Percentiles rank a stretch among this genome's conserved stretches.
Conservation (phyloP, 2,797 vertebrate genomes). For the Muscicapa comitata region DNA sequence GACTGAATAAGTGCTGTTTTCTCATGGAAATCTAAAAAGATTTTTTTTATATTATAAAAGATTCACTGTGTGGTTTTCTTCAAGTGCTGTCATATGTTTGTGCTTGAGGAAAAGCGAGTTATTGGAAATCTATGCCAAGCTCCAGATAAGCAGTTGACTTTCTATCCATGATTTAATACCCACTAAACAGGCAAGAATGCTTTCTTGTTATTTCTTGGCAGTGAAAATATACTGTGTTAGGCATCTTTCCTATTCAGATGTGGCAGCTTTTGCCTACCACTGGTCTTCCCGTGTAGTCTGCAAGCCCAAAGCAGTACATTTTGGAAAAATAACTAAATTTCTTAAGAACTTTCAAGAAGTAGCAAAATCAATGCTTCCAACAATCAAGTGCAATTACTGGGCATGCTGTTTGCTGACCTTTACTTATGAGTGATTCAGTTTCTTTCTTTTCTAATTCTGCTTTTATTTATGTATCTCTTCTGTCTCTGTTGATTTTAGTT, state of each 20-base stretch:
- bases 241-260: conserved; percentile 28
- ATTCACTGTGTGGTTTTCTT: conserved; percentile 57
- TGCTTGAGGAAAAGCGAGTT: background rate
- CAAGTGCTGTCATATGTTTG: background rate
- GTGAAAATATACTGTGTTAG: conserved; percentile 53
- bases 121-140: conserved; percentile 45
- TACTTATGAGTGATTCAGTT: background rate
- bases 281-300: background rate
- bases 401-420: background rate
- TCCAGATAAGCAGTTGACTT: conserved; percentile 37
- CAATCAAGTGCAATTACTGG: background rate
- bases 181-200: conserved; percentile 58
- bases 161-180: conserved; percentile 21
- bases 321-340: background rate
- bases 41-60: conserved; percentile 52
- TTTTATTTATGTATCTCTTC: background rate
- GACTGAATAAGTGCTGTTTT: conserved; percentile 33
- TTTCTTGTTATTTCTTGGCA: conserved; percentile 59
- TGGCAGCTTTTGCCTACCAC: conserved; percentile 35
- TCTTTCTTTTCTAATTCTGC: background rate
- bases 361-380: background rate
- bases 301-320: background rate
- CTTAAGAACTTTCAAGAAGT: background rate
- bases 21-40: conserved; percentile 47
- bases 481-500: background rate